Percentiles rank a stretch among this genome's conserved stretches.
phyloP scores from a whole-genome alignment of 2,888 invertebrate species.

The Pyrgus malvae region DNA sequence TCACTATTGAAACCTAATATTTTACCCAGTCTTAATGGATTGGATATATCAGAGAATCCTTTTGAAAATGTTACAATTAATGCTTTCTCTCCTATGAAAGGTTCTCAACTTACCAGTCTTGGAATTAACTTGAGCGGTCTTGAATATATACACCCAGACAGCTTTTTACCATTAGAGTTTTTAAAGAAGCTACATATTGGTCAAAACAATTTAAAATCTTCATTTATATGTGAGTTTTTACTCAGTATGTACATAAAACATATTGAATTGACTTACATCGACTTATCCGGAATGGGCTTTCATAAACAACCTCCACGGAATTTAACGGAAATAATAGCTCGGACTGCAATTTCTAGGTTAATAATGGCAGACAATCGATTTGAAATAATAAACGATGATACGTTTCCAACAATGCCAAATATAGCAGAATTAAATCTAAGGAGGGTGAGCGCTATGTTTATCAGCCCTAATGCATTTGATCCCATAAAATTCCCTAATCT shows the following conservation, averaged over 20 bases:
- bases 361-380: constrained; percentile 77
- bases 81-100: constrained; percentile 68
- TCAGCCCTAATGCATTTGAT: constrained; percentile 69
- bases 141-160: constrained; percentile 69
- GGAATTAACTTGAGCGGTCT: constrained; percentile 74
- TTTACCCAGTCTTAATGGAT: constrained; percentile 62
- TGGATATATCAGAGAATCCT: constrained; percentile 78
- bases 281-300: constrained; percentile 75
- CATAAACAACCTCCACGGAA: constrained; percentile 67
- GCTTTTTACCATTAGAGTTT: constrained; percentile 63
- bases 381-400: constrained; percentile 65
- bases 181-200: constrained; percentile 68
- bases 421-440: constrained; percentile 78
- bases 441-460: constrained; percentile 66
- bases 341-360: constrained; percentile 67
- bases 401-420: constrained; percentile 77
- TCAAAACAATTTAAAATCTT: constrained; percentile 71
- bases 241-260: constrained; percentile 46
- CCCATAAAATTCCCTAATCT: constrained; percentile 69
- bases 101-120: constrained; percentile 61
- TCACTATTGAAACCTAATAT: constrained; percentile 57
- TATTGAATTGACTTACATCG: constrained; percentile 65
- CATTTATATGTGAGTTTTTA: constrained; percentile 61
- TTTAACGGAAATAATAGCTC: constrained; percentile 68
- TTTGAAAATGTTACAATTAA: constrained; percentile 59